Conservation (phyloP, 2,888 invertebrate genomes). For the Folsomia candida region DNA sequence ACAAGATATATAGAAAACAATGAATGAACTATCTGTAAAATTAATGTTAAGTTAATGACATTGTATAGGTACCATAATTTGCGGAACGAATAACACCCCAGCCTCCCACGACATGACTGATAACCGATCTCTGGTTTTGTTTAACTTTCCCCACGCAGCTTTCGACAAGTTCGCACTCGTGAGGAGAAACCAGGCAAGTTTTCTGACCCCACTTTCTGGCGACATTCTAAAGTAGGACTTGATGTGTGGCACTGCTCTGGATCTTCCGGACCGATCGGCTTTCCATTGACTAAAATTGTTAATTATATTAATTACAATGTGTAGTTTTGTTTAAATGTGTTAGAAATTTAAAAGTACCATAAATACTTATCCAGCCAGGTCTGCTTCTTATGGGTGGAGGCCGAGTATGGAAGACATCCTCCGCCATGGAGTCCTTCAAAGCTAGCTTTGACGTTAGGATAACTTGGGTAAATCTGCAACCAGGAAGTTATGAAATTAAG, state of each 20-base stretch:
- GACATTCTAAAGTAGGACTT: slow-evolving; percentile 82
- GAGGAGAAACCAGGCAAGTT: slow-evolving; percentile 77
- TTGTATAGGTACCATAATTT: slow-evolving; percentile 64
- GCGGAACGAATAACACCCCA: slow-evolving; percentile 84
- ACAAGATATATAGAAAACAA: slow-evolving; percentile 52
- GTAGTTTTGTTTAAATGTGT: background rate
- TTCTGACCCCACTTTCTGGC: slow-evolving; percentile 57
- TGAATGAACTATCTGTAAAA: no score
- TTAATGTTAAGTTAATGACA: no score
- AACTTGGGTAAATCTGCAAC: slow-evolving; percentile 67
- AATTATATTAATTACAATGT: slow-evolving; percentile 10
- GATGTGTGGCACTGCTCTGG: slow-evolving; percentile 89
- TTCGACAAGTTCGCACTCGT: slow-evolving; percentile 95
- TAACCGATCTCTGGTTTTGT: slow-evolving; percentile 62
- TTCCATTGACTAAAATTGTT: slow-evolving; percentile 72
- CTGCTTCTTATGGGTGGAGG: slow-evolving; percentile 76
- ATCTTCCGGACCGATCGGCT: slow-evolving; percentile 66
- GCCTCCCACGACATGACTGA: slow-evolving; percentile 83
- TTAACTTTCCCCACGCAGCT: slow-evolving; percentile 85
- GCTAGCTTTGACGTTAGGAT: slow-evolving; percentile 78
- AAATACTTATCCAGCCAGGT: slow-evolving; percentile 74
- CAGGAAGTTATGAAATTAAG: no score
- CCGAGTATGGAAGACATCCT: slow-evolving; percentile 82
- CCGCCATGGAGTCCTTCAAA: slow-evolving; percentile 83
- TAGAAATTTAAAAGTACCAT: slow-evolving; percentile 60